phyloP scores from a whole-genome alignment of 2,888 invertebrate species.

The Dyspetes luteomarginatus region DNA sequence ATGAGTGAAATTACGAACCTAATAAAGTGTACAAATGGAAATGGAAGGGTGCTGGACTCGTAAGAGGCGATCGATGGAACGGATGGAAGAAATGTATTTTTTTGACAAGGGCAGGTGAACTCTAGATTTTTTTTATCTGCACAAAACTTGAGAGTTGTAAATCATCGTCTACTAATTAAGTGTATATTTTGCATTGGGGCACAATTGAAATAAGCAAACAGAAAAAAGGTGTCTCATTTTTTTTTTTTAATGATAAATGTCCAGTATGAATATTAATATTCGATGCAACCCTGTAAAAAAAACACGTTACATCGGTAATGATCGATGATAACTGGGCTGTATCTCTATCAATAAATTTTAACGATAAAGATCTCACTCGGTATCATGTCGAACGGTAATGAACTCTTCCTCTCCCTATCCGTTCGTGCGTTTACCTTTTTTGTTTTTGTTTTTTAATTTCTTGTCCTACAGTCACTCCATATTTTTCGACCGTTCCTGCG shows the following conservation, averaged over 20 bases:
- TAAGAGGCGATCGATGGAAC: too few species aligned
- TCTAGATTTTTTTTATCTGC: too few species aligned
- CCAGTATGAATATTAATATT: background rate
- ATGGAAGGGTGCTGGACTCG: too few species aligned
- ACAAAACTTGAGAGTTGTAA: too few species aligned
- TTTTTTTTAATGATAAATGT: background rate
- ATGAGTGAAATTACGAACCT: too few species aligned
- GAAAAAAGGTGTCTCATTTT: too few species aligned
- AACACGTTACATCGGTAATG: constrained; percentile 34
- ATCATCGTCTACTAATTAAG: too few species aligned
- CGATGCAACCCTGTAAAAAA: background rate
- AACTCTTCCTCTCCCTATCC: constrained; percentile 38
- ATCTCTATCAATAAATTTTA: constrained; percentile 46
- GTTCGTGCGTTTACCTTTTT: constrained; percentile 12
- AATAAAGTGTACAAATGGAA: too few species aligned
- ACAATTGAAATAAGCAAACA: too few species aligned
- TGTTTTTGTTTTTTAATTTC: constrained; percentile 9
- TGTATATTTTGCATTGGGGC: too few species aligned
- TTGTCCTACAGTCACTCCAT: background rate
- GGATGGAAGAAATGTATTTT: too few species aligned
- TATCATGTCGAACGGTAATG: constrained; percentile 54
- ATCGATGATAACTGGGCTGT: constrained; percentile 33
- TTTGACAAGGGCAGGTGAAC: too few species aligned
- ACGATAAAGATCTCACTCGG: constrained; percentile 45
- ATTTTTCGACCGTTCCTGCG: constrained; percentile 3